Base-by-base conservation (phyloP, 2,113 vertebrate genomes). In the Pavo muticus region DNA sequence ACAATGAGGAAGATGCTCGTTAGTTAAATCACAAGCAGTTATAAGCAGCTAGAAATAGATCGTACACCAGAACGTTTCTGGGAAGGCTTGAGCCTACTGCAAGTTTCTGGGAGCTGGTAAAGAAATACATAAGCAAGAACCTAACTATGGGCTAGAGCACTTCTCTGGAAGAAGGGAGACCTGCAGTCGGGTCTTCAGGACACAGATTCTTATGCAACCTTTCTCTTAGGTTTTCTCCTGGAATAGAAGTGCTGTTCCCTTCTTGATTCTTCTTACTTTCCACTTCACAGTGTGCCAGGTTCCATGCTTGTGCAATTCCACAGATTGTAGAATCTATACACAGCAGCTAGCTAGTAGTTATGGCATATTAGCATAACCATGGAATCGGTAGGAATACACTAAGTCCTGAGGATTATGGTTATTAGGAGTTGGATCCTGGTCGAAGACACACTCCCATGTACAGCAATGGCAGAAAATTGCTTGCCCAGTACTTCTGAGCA, bases 381-480 rank as follows among this genome's bases (percentile, higher is more conserved):
- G 37, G 70, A 72, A 65, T 39, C 61, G 69, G 40, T 18, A 56
- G 25, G 19, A 59, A 13, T 21, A 4, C 0, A 5, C 8, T 0
- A 2, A 61, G 64, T 45, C 54, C 56, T 71, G 75, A 88, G 50
- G 52, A 39, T 35, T 29, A 19, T 10, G 61, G 60, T 70, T 47
- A 1, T 37, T 16, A 44, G 70, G 77, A 88, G 81, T 35, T 37
- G 74, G n/a, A 42, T 54, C 8, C 57, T 23, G 39, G 56, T 27
- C 37, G 40, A 35, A 87, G 71, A 7, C 35, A 45, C 14, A 0
- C 47, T 11, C 16, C 0, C 1, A 72, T 3, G 35, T 0, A 4
- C 80, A 63, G 73, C 45, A 72, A 13, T 30, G 48, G 70, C 81
- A 75, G 67, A 0, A 35, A 67, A 47, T 52, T 9, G 25, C 63